Evolutionary conservation across 2,888 invertebrate genomes (phyloP).

Genomic region (Unio pictorum): DNA sequence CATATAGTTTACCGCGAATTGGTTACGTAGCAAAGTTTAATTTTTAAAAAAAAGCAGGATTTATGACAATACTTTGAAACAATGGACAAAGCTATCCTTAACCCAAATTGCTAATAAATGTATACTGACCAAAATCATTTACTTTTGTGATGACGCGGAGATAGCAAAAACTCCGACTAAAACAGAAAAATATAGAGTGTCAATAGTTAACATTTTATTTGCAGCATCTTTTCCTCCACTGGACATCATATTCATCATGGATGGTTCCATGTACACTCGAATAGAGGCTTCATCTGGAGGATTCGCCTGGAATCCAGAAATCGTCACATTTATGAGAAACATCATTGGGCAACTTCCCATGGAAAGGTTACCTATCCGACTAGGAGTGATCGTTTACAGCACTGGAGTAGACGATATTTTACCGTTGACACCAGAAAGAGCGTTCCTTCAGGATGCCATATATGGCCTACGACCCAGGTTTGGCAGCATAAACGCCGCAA

Average conservation of each 20-base stretch:
- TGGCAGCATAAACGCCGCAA: constrained; percentile 25
- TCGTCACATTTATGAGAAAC: constrained; percentile 25
- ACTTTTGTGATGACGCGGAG: too few relatives aligned
- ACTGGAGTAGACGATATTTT: constrained; percentile 29
- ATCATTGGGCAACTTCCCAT: constrained; percentile 19
- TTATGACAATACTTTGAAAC: too few relatives aligned
- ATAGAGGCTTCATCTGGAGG: constrained; percentile 15
- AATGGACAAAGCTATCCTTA: too few relatives aligned
- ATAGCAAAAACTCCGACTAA: too few relatives aligned
- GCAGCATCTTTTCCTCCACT: not conserved
- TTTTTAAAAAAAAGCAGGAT: too few relatives aligned
- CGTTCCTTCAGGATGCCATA: constrained; percentile 17
- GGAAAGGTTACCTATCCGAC: constrained; percentile 19
- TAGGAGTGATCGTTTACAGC: constrained; percentile 33
- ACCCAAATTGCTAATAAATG: too few relatives aligned
- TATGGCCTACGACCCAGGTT: constrained; percentile 26
- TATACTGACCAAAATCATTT: too few relatives aligned
- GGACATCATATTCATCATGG: constrained; percentile 30
- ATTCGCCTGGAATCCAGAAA: constrained; percentile 25
- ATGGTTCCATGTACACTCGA: constrained; percentile 22
- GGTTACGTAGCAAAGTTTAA: too few relatives aligned
- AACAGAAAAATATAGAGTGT: too few relatives aligned
- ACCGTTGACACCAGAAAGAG: constrained; percentile 18
- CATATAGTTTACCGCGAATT: too few relatives aligned
- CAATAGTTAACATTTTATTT: too few relatives aligned